phyloP scores from a whole-genome alignment of 2,113 vertebrate genomes.

The Mus pahari region DNA sequence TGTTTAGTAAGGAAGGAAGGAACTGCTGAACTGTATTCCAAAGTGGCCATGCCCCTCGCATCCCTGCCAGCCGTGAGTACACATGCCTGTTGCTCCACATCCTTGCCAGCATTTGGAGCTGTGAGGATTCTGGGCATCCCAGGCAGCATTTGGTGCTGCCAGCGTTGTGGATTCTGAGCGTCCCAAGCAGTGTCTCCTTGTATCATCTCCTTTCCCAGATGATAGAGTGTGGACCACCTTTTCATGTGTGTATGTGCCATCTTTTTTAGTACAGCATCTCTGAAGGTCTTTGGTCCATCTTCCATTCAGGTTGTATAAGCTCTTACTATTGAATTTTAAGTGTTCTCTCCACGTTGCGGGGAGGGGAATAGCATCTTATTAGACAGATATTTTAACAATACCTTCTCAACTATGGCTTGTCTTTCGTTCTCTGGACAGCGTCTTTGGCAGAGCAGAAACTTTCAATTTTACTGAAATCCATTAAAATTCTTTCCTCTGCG shows the following conservation, averaged over 20 bases:
- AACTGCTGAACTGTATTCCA: neutral
- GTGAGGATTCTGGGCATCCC: neutral
- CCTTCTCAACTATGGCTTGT: neutral
- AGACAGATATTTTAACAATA: neutral
- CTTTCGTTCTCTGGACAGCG: constrained; percentile 2
- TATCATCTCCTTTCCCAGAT: neutral
- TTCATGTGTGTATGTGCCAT: neutral
- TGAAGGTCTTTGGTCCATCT: neutral
- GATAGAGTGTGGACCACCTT: neutral
- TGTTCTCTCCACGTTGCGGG: neutral
- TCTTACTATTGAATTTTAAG: neutral
- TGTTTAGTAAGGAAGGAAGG: neutral
- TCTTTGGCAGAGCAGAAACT: constrained; percentile 9
- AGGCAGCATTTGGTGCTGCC: neutral
- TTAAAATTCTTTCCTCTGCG: constrained; percentile 12
- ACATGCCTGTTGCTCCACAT: neutral
- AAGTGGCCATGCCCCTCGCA: neutral
- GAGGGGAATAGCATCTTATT: neutral
- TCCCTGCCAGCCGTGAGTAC: neutral
- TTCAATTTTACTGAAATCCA: constrained; percentile 15
- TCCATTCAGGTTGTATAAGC: neutral
- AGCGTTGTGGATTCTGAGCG: neutral
- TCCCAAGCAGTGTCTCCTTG: neutral
- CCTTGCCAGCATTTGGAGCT: neutral
- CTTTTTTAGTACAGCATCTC: neutral